phyloP scores from a whole-genome alignment of 2,888 invertebrate genomes.

The Pseudococcus jackbeardsleyi region DNA sequence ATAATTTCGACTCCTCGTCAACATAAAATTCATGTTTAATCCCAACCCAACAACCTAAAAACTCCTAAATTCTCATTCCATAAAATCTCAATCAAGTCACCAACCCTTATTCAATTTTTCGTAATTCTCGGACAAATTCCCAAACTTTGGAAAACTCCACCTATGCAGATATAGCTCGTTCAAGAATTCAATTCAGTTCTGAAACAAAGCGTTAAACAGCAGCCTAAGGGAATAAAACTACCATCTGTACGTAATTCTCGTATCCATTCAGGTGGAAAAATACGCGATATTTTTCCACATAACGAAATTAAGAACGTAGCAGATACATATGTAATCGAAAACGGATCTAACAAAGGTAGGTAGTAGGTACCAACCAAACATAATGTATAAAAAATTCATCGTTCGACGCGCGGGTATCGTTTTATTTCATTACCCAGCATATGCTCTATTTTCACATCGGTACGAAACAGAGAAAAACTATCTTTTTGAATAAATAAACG shows the following conservation, averaged over 20 bases:
- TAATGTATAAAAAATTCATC: constrained; percentile 4
- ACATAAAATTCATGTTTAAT: no score
- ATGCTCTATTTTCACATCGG: background rate
- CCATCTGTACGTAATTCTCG: background rate
- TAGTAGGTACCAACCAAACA: background rate
- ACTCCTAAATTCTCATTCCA: no score
- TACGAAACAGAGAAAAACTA: background rate
- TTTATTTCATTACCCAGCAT: background rate
- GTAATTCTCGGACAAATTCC: no score
- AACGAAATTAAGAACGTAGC: background rate
- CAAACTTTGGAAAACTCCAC: no score
- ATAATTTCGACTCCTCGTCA: no score
- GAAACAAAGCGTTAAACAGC: background rate
- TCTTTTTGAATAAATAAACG: constrained; percentile 7
- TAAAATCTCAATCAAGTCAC: no score
- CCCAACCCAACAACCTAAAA: no score
- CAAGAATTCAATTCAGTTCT: background rate
- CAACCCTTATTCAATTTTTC: no score
- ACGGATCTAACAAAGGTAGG: constrained; percentile 1
- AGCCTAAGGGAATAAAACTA: background rate
- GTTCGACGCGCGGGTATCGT: background rate
- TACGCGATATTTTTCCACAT: background rate
- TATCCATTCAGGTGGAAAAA: background rate
- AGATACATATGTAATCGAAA: background rate
- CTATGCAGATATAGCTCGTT: no score